Percentiles rank a stretch among this genome's conserved stretches.
Conservation (phyloP, 2,797 vertebrate species). For the Gallinago solitaria region DNA sequence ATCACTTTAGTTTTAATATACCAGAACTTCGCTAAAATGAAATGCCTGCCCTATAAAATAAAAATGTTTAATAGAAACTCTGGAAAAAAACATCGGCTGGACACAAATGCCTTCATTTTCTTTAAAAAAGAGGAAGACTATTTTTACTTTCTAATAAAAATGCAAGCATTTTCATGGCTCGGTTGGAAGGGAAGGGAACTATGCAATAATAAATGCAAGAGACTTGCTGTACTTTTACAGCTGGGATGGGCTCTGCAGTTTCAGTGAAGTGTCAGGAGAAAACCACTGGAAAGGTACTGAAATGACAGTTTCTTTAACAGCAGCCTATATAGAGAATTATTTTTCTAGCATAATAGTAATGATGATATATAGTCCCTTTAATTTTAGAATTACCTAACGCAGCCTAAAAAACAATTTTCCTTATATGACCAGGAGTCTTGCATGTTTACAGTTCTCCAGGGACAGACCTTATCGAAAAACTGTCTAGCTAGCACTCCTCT, state of each 20-base stretch:
- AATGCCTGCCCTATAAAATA: slow-evolving; percentile 11
- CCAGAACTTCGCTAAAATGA: neutral
- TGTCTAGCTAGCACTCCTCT: neutral
- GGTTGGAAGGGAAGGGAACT: neutral
- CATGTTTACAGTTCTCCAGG: neutral
- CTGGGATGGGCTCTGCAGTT: neutral
- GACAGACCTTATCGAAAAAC: neutral
- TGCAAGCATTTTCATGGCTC: neutral
- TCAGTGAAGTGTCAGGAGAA: neutral
- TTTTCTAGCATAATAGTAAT: neutral
- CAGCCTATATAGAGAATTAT: neutral
- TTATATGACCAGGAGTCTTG: neutral
- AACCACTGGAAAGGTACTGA: neutral
- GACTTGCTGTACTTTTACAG: neutral
- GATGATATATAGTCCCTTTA: neutral
- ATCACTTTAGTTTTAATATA: neutral
- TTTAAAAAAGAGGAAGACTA: neutral
- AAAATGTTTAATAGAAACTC: neutral
- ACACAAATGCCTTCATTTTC: neutral
- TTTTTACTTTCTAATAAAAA: neutral
- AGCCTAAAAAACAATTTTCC: neutral
- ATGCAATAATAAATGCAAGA: neutral
- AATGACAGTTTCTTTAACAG: neutral
- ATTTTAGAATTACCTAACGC: neutral
- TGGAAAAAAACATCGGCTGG: neutral